Base-by-base conservation (phyloP, 2,888 invertebrate genomes). In the Iphiclides podalirius region DNA sequence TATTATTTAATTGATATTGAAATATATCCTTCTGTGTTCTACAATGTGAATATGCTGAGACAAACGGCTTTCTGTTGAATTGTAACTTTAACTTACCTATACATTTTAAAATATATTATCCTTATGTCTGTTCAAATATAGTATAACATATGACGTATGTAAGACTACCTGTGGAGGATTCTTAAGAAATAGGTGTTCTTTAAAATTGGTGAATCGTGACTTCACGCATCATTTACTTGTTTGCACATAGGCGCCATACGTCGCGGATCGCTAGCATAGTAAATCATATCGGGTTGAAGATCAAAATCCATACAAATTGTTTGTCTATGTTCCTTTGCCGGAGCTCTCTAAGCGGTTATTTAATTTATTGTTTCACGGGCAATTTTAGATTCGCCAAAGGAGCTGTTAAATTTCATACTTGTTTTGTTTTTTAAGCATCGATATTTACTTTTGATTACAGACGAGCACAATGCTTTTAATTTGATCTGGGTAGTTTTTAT, bases 171-270 rank as follows among this genome's bases (percentile, higher is more conserved):
- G n/a, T n/a, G n/a, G n/a, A n/a, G n/a, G n/a, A n/a, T n/a, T 28
- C 38, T 40, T 34, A 16, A 43, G 37, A 11, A 49, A 35, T 40
- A 44, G 40, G 53, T 64, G 64, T 66, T 66, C 66, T 64, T 63
- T 70, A 70, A 72, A 73, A 71, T 75, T 61, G 66, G 66, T 63
- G 68, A 77, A 75, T 79, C 77, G 77, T 84, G 82, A 77, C 79
- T 79, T 72, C 72, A 79, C 75, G 79, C 75, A 68, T 79, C 76
- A 78, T 83, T 80, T 78, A 75, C 75, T 41, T 82, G 81, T 86
- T 85, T 78, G 67, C 70, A 64, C 63, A 65, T 48, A 67, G 86
- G 86, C 86, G 84, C 82, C 86, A 75, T 71, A 72, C 75, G 75
- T 77, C 75, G 72, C 69, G 70, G 62, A 67, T 68, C 67, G 71